Evolutionary conservation across 2,113 vertebrate species (phyloP).

Genomic region (Takifugu flavidus): DNA sequence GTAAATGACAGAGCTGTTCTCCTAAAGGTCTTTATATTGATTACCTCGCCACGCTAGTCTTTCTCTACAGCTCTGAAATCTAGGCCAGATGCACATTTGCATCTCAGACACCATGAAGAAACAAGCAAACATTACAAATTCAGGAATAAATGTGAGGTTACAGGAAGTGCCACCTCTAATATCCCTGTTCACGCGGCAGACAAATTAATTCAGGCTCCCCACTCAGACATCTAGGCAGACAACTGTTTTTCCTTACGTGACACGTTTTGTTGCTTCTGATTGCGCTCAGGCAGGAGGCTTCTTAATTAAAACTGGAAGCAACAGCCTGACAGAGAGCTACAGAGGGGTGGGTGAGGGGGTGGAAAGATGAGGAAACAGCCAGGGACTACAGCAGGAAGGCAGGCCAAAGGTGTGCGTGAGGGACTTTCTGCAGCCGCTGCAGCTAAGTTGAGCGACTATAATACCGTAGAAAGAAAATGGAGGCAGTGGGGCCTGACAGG

Average conservation of each 20-base stretch:
- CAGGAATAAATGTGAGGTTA: slow-evolving; percentile 25
- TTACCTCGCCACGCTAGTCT: slow-evolving; percentile 43
- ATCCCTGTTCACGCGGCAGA: slow-evolving; percentile 3
- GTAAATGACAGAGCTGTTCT: slow-evolving; percentile 57
- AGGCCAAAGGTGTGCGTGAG: background rate
- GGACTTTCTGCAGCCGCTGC: slow-evolving; percentile 1
- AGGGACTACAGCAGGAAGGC: background rate
- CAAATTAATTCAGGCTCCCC: slow-evolving; percentile 24
- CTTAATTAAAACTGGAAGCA: slow-evolving; percentile 37
- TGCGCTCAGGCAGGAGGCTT: slow-evolving; percentile 35
- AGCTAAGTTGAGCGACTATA: slow-evolving; percentile 1
- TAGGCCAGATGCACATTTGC: slow-evolving; percentile 54
- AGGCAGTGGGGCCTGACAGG: slow-evolving; percentile 2
- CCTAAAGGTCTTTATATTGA: slow-evolving; percentile 69
- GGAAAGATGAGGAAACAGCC: background rate
- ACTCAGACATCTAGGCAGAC: slow-evolving; percentile 14
- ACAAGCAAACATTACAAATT: slow-evolving; percentile 39
- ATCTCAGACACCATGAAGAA: slow-evolving; percentile 37
- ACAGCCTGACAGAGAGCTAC: slow-evolving; percentile 8
- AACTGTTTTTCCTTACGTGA: slow-evolving; percentile 9
- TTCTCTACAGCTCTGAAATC: slow-evolving; percentile 46
- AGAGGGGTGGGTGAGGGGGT: background rate
- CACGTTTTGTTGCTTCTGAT: slow-evolving; percentile 44
- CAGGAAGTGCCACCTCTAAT: slow-evolving; percentile 31
- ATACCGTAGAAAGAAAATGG: no score